Evolutionary conservation across 1,140 invertebrate genomes (phyloP), one percentile per base, ranked within the genome.

Genomic region (Eufriesea mexicana): DNA sequence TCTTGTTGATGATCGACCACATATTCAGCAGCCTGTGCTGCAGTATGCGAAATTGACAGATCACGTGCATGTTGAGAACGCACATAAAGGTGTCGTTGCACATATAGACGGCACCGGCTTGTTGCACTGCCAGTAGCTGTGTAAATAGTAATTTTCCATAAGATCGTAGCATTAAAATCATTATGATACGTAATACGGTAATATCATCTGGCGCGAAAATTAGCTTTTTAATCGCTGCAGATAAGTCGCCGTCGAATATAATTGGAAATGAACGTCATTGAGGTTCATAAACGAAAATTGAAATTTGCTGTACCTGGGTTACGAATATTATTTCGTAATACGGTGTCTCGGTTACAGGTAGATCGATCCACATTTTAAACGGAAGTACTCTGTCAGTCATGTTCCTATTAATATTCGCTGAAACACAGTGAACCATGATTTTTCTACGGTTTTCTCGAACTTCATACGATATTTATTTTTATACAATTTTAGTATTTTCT

Each of bases 281-380:
- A 35, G 35, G 1, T 35, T 35, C 35, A 4, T 35, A 35, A 35
- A 35, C 35, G 35, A 2, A 35, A 35, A 35, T 35, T 35, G 35
- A 35, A 35, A 35, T 35, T 35, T 35, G 4, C 35, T 4, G 35
- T 35, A 35, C 79, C 71, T 80, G 59, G 16, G 90, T 35, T 0
- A 28, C 14, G 16, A 83, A 91, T 25, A 67, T 77, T n/a, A 89
- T 57, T 59, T 91, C 90, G 25, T 86, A 91, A 59, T 88, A 91
- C 0, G 90, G 90, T 4, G 88, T 67, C 5, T 42, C 9, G 57
- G 5, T 77, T 23, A 71, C 66, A 14, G 89, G 89, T 18, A 86
- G 66, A 45, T 84, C 47, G 14, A 90, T 0, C 86, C 84, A 85
- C 14, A 91, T 55, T 16, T 84, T 86, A 28, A 88, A 91, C 0